A percentile compares a stretch with the other conserved stretches of the same genome.
These are phyloP conservation scores for Heteropelma amictum DNA, from an alignment of 2,888 invertebrate genomes.

Conservation along the genomic window DNA sequence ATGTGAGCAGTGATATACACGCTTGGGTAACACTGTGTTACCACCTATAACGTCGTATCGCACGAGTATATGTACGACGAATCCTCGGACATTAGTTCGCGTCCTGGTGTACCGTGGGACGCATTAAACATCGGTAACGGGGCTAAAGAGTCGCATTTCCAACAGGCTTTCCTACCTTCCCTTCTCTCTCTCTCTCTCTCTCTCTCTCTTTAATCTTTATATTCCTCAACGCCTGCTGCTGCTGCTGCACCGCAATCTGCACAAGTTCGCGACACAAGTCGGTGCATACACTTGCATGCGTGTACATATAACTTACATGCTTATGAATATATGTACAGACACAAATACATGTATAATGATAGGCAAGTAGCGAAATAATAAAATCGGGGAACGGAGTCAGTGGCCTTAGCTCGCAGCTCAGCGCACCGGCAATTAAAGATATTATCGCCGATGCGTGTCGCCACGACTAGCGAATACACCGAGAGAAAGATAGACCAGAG, in stretches of 20 bases:
- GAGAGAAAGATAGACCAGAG: constrained; percentile 29
- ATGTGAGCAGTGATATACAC: constrained; percentile 30
- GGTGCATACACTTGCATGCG: background rate
- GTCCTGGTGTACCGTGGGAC: constrained; percentile 74
- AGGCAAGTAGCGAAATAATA: constrained; percentile 49
- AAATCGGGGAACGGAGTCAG: constrained; percentile 53
- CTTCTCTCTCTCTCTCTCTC: background rate
- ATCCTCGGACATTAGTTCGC: constrained; percentile 74
- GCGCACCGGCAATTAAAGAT: constrained; percentile 73
- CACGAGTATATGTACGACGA: constrained; percentile 56
- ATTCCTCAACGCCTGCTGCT: background rate
- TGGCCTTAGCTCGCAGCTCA: constrained; percentile 52
- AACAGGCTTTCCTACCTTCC: constrained; percentile 24
- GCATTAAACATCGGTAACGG: constrained; percentile 76
- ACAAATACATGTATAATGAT: constrained; percentile 3
- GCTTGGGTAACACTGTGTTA: constrained; percentile 27
- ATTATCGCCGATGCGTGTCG: constrained; percentile 75
- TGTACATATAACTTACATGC: background rate
- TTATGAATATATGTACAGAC: background rate
- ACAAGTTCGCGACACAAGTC: constrained; percentile 20
- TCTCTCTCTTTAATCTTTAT: background rate
- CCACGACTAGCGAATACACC: constrained; percentile 59
- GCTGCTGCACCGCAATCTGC: background rate
- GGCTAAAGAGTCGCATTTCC: constrained; percentile 66
- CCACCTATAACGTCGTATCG: constrained; percentile 38